These are phyloP conservation scores for Cerceris rybyensis DNA, from an alignment of 2,888 invertebrate genomes.

Conservation along the genomic window DNA sequence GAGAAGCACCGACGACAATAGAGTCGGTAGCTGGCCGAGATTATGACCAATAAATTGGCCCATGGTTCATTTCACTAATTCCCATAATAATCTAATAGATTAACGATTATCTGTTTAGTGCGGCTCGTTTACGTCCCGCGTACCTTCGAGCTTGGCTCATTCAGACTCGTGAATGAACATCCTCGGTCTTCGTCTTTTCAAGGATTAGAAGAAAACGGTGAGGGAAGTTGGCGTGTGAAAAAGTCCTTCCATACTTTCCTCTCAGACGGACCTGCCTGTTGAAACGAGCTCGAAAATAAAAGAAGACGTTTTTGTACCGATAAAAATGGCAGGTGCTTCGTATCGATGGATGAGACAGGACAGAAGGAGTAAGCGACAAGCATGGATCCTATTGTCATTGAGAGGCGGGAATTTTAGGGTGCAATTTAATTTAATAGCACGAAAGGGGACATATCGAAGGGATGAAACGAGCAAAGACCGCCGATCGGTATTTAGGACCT, in stretches of 20 bases:
- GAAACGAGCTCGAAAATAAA: too few relatives aligned
- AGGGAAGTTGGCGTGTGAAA: conserved; percentile 29
- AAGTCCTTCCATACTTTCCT: background rate
- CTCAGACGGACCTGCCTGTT: background rate
- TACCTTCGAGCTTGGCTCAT: conserved; percentile 42
- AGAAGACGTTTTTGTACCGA: conserved; percentile 7
- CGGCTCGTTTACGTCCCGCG: conserved; percentile 75
- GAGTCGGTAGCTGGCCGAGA: conserved; percentile 72
- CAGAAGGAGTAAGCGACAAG: conserved; percentile 49
- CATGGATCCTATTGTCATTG: conserved; percentile 66
- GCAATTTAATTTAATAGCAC: conserved; percentile 79
- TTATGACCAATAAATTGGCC: conserved; percentile 81
- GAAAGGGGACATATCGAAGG: conserved; percentile 59
- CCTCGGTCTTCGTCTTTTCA: conserved; percentile 3
- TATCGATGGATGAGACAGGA: conserved; percentile 48
- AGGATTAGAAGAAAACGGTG: conserved; percentile 30
- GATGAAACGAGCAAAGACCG: conserved; percentile 73
- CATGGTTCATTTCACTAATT: conserved; percentile 81
- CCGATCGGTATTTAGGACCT: conserved; percentile 80
- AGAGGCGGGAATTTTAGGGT: conserved; percentile 75
- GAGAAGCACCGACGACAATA: conserved; percentile 66
- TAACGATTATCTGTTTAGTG: conserved; percentile 81
- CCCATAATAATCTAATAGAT: conserved; percentile 82
- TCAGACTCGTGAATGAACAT: conserved; percentile 62
- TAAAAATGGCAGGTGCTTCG: conserved; percentile 53